Base-by-base conservation (phyloP, 2,888 invertebrate genomes). In the Thereva unica region DNA sequence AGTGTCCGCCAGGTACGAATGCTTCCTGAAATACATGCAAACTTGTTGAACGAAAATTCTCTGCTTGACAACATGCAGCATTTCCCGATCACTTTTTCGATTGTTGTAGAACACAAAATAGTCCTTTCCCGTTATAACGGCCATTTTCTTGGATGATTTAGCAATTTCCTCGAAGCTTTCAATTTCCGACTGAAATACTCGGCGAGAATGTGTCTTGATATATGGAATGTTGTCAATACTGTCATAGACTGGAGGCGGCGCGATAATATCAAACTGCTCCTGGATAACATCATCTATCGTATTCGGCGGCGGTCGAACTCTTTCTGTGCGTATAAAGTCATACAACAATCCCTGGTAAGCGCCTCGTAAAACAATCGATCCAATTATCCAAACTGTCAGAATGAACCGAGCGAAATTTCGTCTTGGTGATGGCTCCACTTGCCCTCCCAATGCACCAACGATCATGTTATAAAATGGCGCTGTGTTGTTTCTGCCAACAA, bases 341-440 rank as follows among this genome's bases (percentile, higher is more conserved):
- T 47, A 65, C 5, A 65, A 45, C 4, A 55, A 54, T 35, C 65
- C 65, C 23, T 65, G 65, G 35, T 55, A 65, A 8, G 47, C 40
- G 9, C 47, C 45, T 3, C 65, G 55, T 9, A 65, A 23, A 10
- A 65, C 47, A n/a, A 49, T 6, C 4, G 47, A 38, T 7, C 44
- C 40, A 8, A 65, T 8, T 5, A 65, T 4, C 65, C 55, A 65
- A 8, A 65, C 5, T 4, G 55, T 55, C 23, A 65, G 12, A 34
- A 55, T n/a, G n/a, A 41, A 65, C n/a, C 65, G 8, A 3, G 65
- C 55, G 37, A 65, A 65, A 38, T 56, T 65, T 4, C 49, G 55
- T 10, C 9, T 10, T 12, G 65, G 65, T 0, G 37, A 10, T 38
- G 7, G 38, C 5, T 35, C 23, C 8, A 65, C 55, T 38, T 34